These are phyloP conservation scores for Tenthredo amoena DNA, from an alignment of 2,888 invertebrate species.

Conservation along the genomic window DNA sequence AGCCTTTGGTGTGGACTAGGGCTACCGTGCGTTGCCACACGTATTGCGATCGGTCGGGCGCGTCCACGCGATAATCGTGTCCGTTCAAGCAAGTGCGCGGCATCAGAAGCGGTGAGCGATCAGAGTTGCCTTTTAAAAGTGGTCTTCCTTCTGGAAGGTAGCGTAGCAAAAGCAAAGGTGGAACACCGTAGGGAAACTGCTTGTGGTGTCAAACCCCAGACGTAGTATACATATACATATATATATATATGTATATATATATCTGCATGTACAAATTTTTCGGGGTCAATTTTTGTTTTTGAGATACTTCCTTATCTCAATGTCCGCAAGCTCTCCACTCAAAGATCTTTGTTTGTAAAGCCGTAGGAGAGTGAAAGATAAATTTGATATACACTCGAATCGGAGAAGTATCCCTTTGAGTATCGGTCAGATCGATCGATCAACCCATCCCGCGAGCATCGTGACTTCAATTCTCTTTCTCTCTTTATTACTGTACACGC, in stretches of 20 bases:
- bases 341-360: neutral
- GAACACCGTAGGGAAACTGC: constrained; percentile 15
- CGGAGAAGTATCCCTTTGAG: neutral
- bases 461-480: neutral
- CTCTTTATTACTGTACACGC: constrained; percentile 1
- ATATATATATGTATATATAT: neutral
- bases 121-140: constrained; percentile 43
- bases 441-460: neutral
- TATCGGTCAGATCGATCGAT: constrained; percentile 20
- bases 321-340: neutral
- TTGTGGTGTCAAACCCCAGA: neutral
- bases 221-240: no score
- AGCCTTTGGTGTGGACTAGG: constrained; percentile 25
- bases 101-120: constrained; percentile 63
- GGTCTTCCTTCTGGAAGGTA: constrained; percentile 42
- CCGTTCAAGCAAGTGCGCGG: constrained; percentile 68
- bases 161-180: constrained; percentile 34
- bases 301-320: neutral
- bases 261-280: neutral
- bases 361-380: neutral
- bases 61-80: constrained; percentile 54
- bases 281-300: neutral
- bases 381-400: neutral
- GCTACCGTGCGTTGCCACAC: constrained; percentile 8
- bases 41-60: constrained; percentile 21